These are phyloP conservation scores for Branchinecta lynchi DNA, from an alignment of 1,140 invertebrate genomes.

Conservation along the genomic window DNA sequence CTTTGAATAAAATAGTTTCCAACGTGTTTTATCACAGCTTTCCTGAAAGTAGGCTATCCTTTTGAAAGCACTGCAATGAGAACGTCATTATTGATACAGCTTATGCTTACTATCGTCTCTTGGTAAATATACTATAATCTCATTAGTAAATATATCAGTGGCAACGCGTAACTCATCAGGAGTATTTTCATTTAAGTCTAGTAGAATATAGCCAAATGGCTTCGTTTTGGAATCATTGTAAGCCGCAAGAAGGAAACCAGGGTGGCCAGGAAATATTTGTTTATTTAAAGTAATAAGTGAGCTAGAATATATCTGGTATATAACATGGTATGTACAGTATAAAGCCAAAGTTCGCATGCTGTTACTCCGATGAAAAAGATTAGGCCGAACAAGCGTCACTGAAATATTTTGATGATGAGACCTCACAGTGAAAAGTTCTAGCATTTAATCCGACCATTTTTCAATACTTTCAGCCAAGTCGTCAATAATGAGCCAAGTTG, in stretches of 20 bases:
- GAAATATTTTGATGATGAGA: too few species aligned
- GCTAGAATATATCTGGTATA: not conserved
- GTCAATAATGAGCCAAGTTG: too few species aligned
- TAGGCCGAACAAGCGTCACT: too few species aligned
- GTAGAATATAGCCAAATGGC: not conserved
- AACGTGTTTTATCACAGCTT: not conserved
- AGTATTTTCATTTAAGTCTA: not conserved
- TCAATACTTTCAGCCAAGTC: too few species aligned
- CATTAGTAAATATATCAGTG: not conserved
- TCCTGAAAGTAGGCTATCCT: not conserved
- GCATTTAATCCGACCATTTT: too few species aligned
- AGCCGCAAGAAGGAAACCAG: not conserved
- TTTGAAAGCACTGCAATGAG: not conserved
- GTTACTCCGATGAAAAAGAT: not conserved
- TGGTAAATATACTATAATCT: not conserved
- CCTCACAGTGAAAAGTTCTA: too few species aligned
- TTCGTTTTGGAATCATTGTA: not conserved
- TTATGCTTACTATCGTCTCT: not conserved
- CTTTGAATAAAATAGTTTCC: not conserved
- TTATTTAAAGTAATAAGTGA: too few species aligned
- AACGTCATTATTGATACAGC: not conserved
- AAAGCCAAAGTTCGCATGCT: not conserved
- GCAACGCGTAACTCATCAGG: not conserved
- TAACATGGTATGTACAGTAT: not conserved
- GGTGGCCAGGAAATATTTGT: too few species aligned